Evolutionary conservation across 2,888 invertebrate genomes (phyloP).

Genomic region (Apamea monoglypha): DNA sequence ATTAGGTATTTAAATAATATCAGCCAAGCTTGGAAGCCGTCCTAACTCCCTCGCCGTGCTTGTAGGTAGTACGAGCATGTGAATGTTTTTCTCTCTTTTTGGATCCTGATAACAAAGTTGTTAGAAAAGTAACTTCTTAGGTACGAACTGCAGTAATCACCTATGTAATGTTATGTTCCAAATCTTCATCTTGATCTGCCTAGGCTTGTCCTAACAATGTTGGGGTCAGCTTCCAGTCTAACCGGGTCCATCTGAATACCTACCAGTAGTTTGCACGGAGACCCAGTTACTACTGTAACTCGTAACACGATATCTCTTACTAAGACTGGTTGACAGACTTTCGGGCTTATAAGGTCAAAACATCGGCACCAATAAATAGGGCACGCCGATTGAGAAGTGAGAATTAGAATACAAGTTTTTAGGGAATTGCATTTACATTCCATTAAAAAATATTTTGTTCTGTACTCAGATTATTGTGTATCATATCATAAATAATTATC

Average conservation of each 20-base stretch:
- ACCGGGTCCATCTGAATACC: background rate
- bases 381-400: background rate
- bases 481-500: constrained; percentile 13
- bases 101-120: background rate
- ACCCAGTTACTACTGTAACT: background rate
- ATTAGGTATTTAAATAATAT: background rate
- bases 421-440: background rate
- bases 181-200: background rate
- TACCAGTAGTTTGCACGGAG: background rate
- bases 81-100: background rate
- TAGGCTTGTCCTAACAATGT: background rate
- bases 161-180: background rate
- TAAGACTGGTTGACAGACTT: background rate
- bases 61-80: background rate
- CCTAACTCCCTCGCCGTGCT: background rate
- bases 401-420: too few relatives aligned
- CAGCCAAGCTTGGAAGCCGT: background rate
- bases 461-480: background rate
- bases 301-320: background rate
- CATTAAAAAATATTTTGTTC: constrained; percentile 1
- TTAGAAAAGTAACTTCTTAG: background rate
- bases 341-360: background rate
- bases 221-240: background rate
- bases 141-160: background rate
- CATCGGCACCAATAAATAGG: background rate